phyloP scores from a whole-genome alignment of 2,888 invertebrate genomes.

The Eretmocerus hayati region DNA sequence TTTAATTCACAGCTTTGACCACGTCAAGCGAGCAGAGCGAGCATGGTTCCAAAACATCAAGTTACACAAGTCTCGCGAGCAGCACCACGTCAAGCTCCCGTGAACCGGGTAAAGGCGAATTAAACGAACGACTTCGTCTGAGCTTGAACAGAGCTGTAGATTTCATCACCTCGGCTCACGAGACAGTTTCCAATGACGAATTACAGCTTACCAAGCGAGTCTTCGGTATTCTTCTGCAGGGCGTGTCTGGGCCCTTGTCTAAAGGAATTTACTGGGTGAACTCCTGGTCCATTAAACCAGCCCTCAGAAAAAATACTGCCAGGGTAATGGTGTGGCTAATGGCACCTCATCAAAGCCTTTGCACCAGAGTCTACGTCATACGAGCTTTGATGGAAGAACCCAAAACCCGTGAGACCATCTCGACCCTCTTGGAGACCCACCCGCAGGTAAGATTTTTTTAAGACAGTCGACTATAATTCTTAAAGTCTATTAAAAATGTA shows the following conservation, averaged over 20 bases:
- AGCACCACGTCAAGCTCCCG: constrained; percentile 26
- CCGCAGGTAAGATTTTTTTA: constrained; percentile 44
- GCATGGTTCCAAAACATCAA: constrained; percentile 38
- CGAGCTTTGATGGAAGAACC: constrained; percentile 47
- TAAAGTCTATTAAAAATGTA: background rate
- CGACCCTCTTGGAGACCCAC: constrained; percentile 44
- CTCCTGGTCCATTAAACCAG: constrained; percentile 41
- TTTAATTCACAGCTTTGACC: constrained; percentile 27
- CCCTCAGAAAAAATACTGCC: constrained; percentile 45
- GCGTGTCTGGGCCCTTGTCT: constrained; percentile 39
- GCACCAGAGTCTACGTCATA: constrained; percentile 46
- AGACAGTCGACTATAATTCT: background rate
- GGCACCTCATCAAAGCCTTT: constrained; percentile 46
- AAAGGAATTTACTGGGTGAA: constrained; percentile 39
- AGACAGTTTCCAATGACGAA: constrained; percentile 36
- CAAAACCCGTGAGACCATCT: constrained; percentile 45
- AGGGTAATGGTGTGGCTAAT: constrained; percentile 49
- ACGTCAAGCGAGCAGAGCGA: constrained; percentile 45
- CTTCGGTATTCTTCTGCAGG: constrained; percentile 50
- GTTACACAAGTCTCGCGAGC: constrained; percentile 36
- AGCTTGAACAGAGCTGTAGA: constrained; percentile 50
- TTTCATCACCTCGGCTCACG: constrained; percentile 46
- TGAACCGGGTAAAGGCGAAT: constrained; percentile 45
- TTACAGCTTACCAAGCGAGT: constrained; percentile 49
- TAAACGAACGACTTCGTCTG: constrained; percentile 51